Base-by-base conservation (phyloP, 2,888 invertebrate genomes). In the Ormia ochracea region DNA sequence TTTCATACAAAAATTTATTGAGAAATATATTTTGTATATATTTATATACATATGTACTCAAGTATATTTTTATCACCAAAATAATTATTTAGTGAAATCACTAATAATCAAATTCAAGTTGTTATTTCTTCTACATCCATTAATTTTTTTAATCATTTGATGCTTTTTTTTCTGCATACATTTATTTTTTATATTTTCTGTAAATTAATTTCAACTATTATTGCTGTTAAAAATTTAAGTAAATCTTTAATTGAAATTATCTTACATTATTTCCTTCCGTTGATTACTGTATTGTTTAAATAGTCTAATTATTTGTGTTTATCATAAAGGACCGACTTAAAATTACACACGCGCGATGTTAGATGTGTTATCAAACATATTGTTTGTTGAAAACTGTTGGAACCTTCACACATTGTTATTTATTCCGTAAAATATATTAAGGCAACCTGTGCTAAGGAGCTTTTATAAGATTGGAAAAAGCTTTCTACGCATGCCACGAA, bases 201-300 rank as follows among this genome's bases (percentile, higher is more conserved):
- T n/a, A n/a, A n/a, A 12, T 45, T 45, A 21, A 21, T 65, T 23
- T 5, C 0, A 36, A 36, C 17, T 52, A 14, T n/a, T 31, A 43
- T 9, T 19, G 7, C 3, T 21, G 19, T 21, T 21, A 31, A 31
- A 31, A 31, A 31, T 9, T 45, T 1, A 1, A 50, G 33, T n/a
- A 10, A 6, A 65, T 36, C n/a, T 38, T 26, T 21, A 33, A 3
- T 9, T 33, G n/a, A n/a, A n/a, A n/a, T n/a, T n/a, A n/a, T 45
- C 66, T 74, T 66, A 74, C 74, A 14, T 74, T 74, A 26, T 17
- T 38, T 23, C 50, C 59, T 58, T 38, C 66, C 50, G 74, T 33
- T 66, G 23, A 23, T 33, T 56, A 23, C 48, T 6, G 1, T 65
- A 12, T 48, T 38, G 1, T 17, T 43, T 43, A 41, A 59, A 56